Evolutionary conservation across 2,113 vertebrate genomes (phyloP).

Genomic region (Emydocephalus ijimae): DNA sequence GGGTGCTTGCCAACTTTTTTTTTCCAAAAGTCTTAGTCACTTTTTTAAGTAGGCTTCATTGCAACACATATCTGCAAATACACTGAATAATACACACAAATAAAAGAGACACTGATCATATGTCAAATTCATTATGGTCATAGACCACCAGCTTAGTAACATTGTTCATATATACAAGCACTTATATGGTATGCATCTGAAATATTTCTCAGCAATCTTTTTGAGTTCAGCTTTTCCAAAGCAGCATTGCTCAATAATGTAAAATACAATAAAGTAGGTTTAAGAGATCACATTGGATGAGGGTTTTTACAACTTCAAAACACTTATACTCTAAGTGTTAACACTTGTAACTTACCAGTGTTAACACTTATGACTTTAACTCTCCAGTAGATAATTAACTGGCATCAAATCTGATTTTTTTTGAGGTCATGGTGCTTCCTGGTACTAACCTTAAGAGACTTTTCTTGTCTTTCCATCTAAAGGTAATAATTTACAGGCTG

Average conservation of each 20-base stretch:
- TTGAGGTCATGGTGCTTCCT: neutral
- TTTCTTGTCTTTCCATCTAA: neutral
- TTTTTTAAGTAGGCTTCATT: neutral
- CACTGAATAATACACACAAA: neutral
- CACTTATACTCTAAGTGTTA: neutral
- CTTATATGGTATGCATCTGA: neutral
- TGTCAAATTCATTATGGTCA: neutral
- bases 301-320: neutral
- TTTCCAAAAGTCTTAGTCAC: neutral
- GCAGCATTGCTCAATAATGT: neutral
- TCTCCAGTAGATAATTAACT: neutral
- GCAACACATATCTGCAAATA: neutral
- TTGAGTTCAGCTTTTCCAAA: neutral
- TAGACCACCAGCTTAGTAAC: neutral
- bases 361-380: neutral
- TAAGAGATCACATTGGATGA: neutral
- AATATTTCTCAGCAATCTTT: neutral
- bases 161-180: neutral
- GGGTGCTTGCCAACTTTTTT: neutral
- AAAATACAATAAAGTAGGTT: neutral
- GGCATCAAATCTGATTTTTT: neutral
- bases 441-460: neutral
- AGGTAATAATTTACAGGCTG: neutral
- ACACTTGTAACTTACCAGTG: neutral
- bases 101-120: neutral